Conservation (phyloP, 1,140 invertebrate species). For the Polyergus mexicanus region DNA sequence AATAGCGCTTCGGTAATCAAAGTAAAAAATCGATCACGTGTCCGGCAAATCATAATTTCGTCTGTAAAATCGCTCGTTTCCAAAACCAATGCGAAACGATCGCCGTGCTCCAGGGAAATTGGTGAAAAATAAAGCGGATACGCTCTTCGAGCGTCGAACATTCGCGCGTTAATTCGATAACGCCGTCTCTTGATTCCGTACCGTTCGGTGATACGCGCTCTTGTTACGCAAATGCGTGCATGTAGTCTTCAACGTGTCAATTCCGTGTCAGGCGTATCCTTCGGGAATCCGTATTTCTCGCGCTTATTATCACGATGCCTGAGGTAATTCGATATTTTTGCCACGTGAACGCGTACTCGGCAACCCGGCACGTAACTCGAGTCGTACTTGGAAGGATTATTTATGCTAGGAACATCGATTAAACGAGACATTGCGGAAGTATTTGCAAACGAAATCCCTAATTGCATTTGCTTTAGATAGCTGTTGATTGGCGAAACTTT, state of each 20-base stretch:
- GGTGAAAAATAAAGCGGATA: constrained; percentile 45
- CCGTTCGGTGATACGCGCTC: constrained; percentile 26
- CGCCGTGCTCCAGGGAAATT: constrained; percentile 10
- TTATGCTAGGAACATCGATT: constrained; percentile 42
- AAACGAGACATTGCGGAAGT: constrained; percentile 55
- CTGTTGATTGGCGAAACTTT: neutral
- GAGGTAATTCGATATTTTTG: constrained; percentile 70
- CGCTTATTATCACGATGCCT: constrained; percentile 61
- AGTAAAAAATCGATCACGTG: constrained; percentile 33
- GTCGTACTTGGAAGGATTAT: constrained; percentile 41
- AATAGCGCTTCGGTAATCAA: constrained; percentile 6
- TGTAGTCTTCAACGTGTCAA: neutral
- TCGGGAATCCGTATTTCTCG: constrained; percentile 51
- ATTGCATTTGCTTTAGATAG: neutral
- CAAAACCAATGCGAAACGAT: neutral
- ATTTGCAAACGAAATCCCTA: neutral
- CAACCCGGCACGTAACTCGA: constrained; percentile 46
- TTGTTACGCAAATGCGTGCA: constrained; percentile 53
- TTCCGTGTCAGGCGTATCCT: constrained; percentile 34
- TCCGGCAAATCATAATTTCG: neutral
- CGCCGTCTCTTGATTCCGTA: constrained; percentile 45
- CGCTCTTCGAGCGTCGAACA: neutral
- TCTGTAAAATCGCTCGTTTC: constrained; percentile 11
- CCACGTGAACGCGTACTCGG: constrained; percentile 44
- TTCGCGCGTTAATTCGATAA: constrained; percentile 43